phyloP scores from a whole-genome alignment of 1,140 invertebrate species.

The Lethocerus indicus region DNA sequence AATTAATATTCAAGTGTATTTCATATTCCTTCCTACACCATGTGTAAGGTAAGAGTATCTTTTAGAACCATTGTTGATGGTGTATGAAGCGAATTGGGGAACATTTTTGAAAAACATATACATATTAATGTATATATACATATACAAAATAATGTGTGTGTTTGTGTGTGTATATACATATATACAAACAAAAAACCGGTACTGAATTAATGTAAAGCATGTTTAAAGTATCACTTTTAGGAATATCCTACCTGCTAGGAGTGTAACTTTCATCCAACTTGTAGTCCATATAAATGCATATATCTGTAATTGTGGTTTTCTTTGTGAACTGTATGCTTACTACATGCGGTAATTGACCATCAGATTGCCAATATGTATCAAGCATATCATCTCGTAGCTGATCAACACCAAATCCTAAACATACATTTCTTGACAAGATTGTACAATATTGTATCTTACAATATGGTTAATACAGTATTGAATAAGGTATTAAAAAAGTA shows the following conservation, averaged over 20 bases:
- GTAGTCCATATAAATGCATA: constrained; percentile 95
- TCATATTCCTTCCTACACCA: too few relatives aligned
- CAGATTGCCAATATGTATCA: constrained; percentile 99
- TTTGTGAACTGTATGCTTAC: constrained; percentile 95
- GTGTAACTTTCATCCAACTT: constrained; percentile 99
- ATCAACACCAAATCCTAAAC: constrained; percentile 87
- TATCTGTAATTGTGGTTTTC: constrained; percentile 88
- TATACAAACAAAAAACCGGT: too few relatives aligned
- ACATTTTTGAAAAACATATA: too few relatives aligned
- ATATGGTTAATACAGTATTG: neutral
- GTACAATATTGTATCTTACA: neutral
- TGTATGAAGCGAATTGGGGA: too few relatives aligned
- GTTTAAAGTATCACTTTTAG: too few relatives aligned
- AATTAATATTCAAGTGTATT: too few relatives aligned
- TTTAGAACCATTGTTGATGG: too few relatives aligned
- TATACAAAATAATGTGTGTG: too few relatives aligned
- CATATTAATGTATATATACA: too few relatives aligned
- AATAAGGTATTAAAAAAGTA: neutral
- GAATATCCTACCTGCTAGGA: constrained; percentile 59
- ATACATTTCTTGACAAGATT: constrained; percentile 1
- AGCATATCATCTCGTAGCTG: constrained; percentile 86
- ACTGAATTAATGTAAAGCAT: too few relatives aligned
- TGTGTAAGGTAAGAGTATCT: too few relatives aligned
- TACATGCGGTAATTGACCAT: constrained; percentile 92
- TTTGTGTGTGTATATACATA: too few relatives aligned